Evolutionary conservation across 2,888 invertebrate genomes (phyloP), one percentile per base, ranked within the genome.

Genomic region (Ernsta delagoae): DNA sequence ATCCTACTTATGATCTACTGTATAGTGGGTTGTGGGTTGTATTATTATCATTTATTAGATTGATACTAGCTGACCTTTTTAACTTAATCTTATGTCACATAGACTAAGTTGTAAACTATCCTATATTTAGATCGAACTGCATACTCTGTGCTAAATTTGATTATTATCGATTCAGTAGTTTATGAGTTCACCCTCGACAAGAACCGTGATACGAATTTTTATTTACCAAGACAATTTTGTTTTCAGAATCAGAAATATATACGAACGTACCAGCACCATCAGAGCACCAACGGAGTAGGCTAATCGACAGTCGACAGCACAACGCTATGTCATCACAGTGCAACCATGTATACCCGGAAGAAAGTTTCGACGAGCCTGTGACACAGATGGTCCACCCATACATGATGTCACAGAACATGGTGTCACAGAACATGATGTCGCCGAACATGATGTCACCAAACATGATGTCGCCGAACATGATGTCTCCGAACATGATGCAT

Each of bases 171-270:
- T n/a, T n/a, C n/a, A n/a, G n/a, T n/a, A n/a, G n/a, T n/a, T n/a
- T n/a, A n/a, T n/a, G n/a, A n/a, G n/a, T n/a, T n/a, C n/a, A n/a
- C n/a, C n/a, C n/a, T n/a, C n/a, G n/a, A n/a, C n/a, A n/a, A n/a
- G n/a, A n/a, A n/a, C n/a, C n/a, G n/a, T n/a, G n/a, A n/a, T n/a
- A n/a, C n/a, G n/a, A n/a, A n/a, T n/a, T n/a, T n/a, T n/a, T n/a
- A n/a, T n/a, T n/a, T n/a, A n/a, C n/a, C n/a, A n/a, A n/a, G n/a
- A n/a, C n/a, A n/a, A n/a, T 53, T 31, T 54, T 54, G 3, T 54
- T 54, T 82, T 3, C 81, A 89, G 89, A 82, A 76, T 78, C 84
- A 31, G 91, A 91, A 75, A 90, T 92, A 76, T 92, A 92, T 74
- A 89, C 91, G 5, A 92, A 93, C 75, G 73, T 93, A 69, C 85